Evolutionary conservation across 1,140 invertebrate genomes (phyloP).

Genomic region (Scaptodrosophila lebanonensis): DNA sequence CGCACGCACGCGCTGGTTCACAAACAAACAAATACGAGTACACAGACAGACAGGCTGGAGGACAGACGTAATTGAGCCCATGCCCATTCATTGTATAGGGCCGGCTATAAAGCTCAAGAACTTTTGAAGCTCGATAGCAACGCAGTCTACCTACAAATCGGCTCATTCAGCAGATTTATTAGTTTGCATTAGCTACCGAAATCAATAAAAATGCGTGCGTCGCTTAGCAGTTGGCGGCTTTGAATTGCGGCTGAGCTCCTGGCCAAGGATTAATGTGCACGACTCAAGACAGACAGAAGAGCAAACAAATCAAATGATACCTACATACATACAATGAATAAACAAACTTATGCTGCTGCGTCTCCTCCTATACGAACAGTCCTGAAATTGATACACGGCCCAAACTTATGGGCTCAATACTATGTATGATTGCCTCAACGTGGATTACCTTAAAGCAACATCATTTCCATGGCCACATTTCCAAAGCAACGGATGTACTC

Average conservation of each 20-base stretch:
- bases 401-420: too few species aligned
- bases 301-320: too few species aligned
- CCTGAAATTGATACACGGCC: too few species aligned
- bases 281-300: not conserved
- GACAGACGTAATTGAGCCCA: not conserved
- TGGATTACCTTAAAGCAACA: too few species aligned
- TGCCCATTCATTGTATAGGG: not conserved
- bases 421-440: too few species aligned
- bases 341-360: too few species aligned
- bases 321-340: not conserved
- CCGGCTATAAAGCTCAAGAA: not conserved
- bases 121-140: not conserved
- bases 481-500: too few species aligned
- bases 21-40: not conserved
- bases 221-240: not conserved
- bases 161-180: constrained; percentile 68
- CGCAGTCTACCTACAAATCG: constrained; percentile 51
- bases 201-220: constrained; percentile 50
- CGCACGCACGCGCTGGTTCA: too few species aligned
- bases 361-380: too few species aligned
- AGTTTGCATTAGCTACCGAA: constrained; percentile 62
- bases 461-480: too few species aligned
- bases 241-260: too few species aligned
- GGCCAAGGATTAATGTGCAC: constrained; percentile 29
- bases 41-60: not conserved